Percentiles rank a stretch among this genome's conserved stretches.
Evolutionary conservation across 2,888 invertebrate genomes (phyloP).

Genomic region (Platerodrilus igneus): DNA sequence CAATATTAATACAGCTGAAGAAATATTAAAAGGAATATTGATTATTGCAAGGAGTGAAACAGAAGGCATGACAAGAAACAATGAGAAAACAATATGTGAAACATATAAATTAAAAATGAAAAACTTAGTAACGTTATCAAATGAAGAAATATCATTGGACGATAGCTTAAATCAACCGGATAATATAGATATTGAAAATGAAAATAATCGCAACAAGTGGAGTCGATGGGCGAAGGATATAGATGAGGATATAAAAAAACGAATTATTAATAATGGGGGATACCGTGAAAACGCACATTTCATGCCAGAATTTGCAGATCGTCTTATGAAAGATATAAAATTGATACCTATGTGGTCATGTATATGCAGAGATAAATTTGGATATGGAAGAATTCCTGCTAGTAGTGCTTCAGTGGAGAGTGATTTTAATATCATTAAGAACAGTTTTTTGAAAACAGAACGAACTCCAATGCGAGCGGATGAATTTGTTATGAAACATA

Average conservation of each 20-base stretch:
- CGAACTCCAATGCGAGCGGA: conserved; percentile 1
- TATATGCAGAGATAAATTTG: conserved; percentile 7
- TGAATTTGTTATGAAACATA: conserved; percentile 7
- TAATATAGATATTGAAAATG: background rate
- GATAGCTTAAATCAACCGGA: background rate
- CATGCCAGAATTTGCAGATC: conserved; percentile 6
- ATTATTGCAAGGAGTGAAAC: conserved; percentile 7
- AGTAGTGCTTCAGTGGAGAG: conserved; percentile 12
- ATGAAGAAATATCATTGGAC: background rate
- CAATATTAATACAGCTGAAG: conserved; percentile 1
- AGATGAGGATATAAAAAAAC: background rate
- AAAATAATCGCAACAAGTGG: background rate
- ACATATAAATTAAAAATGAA: conserved; percentile 5
- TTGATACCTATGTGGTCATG: conserved; percentile 10
- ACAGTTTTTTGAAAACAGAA: conserved; percentile 4
- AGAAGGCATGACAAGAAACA: conserved; percentile 2
- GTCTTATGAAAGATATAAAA: conserved; percentile 7
- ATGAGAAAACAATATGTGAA: conserved; percentile 1
- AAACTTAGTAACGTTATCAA: background rate
- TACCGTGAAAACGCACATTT: conserved; percentile 9
- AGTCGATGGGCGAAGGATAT: conserved; percentile 1
- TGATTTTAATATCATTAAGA: conserved; percentile 11
- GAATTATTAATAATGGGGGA: background rate
- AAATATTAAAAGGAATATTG: conserved; percentile 5
- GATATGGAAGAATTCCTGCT: conserved; percentile 12